Conservation (phyloP, 2,888 invertebrate genomes). For the Fabriciana adippe region DNA sequence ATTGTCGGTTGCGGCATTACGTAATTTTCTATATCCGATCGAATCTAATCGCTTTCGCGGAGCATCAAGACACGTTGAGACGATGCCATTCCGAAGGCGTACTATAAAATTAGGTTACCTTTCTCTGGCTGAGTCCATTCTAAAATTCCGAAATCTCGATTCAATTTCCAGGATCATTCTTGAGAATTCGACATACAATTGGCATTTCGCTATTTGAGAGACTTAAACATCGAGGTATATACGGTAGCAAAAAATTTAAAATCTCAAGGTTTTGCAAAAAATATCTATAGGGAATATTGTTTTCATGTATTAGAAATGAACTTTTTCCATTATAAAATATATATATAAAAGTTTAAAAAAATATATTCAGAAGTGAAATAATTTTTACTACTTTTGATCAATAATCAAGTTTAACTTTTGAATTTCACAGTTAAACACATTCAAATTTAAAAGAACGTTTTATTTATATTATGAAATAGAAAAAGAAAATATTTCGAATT, state of each 20-base stretch:
- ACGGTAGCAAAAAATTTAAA: constrained; percentile 5
- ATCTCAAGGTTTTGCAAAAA: neutral
- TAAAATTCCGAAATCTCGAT: constrained; percentile 63
- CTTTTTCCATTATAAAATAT: no score
- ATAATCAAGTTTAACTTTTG: no score
- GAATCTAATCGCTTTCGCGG: constrained; percentile 61
- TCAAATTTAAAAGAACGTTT: neutral
- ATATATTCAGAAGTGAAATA: no score
- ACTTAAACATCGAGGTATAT: constrained; percentile 34
- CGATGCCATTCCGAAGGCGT: constrained; percentile 50
- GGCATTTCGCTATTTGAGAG: constrained; percentile 50
- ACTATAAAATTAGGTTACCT: constrained; percentile 71
- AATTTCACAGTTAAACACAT: no score
- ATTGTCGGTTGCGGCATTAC: constrained; percentile 60
- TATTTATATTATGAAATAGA: neutral
- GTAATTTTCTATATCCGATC: constrained; percentile 67
- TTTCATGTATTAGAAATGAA: no score
- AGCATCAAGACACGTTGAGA: constrained; percentile 48
- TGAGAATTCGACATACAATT: constrained; percentile 57
- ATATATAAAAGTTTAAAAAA: no score
- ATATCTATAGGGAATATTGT: neutral
- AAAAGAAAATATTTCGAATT: constrained; percentile 4
- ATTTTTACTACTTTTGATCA: no score
- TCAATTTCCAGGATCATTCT: constrained; percentile 61
- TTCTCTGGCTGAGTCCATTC: constrained; percentile 54